phyloP scores from a whole-genome alignment of 2,797 vertebrate genomes.

The Muscicapa striata region DNA sequence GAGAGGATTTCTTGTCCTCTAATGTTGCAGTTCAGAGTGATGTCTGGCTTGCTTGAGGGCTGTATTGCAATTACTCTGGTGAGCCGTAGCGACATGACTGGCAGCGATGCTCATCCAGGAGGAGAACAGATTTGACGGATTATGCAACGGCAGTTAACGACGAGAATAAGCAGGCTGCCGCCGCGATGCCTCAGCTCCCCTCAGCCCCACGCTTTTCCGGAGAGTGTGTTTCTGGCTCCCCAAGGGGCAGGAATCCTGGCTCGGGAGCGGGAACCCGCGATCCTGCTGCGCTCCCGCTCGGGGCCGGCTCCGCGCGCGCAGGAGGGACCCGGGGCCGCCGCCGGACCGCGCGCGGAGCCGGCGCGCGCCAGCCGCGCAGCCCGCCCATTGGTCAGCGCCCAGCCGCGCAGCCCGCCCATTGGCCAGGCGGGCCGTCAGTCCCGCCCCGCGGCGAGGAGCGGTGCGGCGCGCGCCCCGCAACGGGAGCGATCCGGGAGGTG shows the following conservation, averaged over 20 bases:
- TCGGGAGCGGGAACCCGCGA: neutral
- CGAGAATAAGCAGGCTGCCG: neutral
- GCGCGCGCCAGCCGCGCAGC: too few relatives aligned
- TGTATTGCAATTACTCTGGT: neutral
- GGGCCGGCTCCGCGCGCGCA: neutral
- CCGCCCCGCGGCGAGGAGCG: too few relatives aligned
- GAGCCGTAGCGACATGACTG: neutral
- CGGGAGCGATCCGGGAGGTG: too few relatives aligned
- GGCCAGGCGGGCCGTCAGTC: too few relatives aligned
- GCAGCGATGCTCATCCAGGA: neutral
- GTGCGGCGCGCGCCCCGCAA: too few relatives aligned
- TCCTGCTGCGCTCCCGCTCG: neutral
- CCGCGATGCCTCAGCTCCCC: neutral
- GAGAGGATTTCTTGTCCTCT: neutral
- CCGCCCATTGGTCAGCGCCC: too few relatives aligned
- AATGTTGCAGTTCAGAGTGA: rapidly evolving
- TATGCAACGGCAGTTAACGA: neutral
- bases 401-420: too few relatives aligned
- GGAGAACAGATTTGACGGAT: neutral
- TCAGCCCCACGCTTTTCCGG: neutral
- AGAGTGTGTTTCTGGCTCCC: rapidly evolving
- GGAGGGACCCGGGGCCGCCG: neutral
- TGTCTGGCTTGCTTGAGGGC: neutral
- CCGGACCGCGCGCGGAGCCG: too few relatives aligned
- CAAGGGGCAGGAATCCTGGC: too few relatives aligned